These are phyloP conservation scores for Oreochromis aureus DNA, from an alignment of 2,113 vertebrate species.

Conservation along the genomic window DNA sequence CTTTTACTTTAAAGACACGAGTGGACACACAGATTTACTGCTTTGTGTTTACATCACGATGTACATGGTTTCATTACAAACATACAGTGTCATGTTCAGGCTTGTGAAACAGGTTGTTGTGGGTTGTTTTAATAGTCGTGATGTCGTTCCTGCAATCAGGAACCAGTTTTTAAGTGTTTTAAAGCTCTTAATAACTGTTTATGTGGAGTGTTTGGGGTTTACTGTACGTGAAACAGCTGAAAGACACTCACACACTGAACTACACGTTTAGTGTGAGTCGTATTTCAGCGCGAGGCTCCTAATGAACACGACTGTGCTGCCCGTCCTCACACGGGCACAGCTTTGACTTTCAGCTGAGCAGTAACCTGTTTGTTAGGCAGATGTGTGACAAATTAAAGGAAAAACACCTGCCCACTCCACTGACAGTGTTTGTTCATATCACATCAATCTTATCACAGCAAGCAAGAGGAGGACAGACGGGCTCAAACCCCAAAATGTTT, in stretches of 20 bases:
- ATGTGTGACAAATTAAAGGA: neutral
- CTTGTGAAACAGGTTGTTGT: neutral
- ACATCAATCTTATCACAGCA: neutral
- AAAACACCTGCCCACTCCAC: neutral
- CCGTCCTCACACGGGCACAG: neutral
- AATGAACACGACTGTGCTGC: neutral
- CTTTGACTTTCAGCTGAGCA: neutral
- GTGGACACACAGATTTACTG: neutral
- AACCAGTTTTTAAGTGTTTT: rapidly evolving
- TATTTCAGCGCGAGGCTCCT: neutral
- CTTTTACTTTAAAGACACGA: neutral
- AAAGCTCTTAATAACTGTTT: neutral
- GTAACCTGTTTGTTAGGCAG: neutral
- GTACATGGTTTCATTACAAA: neutral
- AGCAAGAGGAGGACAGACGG: rapidly evolving
- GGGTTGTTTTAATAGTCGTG: neutral
- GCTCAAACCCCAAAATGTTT: neutral
- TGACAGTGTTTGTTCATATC: rapidly evolving
- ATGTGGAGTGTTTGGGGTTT: rapidly evolving
- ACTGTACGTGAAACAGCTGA: rapidly evolving
- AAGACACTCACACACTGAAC: neutral
- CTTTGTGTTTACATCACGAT: neutral
- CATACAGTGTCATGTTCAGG: rapidly evolving
- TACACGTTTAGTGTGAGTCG: rapidly evolving
- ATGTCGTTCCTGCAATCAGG: neutral